phyloP scores from a whole-genome alignment of 2,797 vertebrate genomes.

The Rhincodon typus region DNA sequence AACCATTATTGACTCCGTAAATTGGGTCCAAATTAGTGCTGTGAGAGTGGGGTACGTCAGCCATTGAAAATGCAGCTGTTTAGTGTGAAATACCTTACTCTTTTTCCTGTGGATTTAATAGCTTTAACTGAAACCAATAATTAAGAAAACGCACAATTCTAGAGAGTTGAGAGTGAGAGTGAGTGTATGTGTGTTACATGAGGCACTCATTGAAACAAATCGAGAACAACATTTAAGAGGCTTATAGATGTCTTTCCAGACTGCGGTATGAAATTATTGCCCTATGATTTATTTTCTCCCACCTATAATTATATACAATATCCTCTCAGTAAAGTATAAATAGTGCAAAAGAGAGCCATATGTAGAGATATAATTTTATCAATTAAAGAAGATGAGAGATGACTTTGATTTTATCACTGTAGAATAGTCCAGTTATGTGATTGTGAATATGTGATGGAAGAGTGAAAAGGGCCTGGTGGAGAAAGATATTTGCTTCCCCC shows the following conservation, averaged over 20 bases:
- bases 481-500: too few relatives aligned
- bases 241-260: not conserved
- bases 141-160: not conserved
- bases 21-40: not conserved
- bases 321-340: not conserved
- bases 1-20: not conserved
- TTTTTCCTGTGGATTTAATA: not conserved
- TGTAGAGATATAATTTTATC: not conserved
- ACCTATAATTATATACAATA: not conserved
- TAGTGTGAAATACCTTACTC: not conserved
- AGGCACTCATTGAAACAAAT: not conserved
- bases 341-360: not conserved
- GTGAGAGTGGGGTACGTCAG: not conserved
- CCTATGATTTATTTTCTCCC: not conserved
- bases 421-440: not conserved
- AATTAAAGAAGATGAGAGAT: not conserved
- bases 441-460: not conserved
- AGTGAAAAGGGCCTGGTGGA: too few relatives aligned
- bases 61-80: not conserved
- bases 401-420: not conserved
- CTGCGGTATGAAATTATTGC: not conserved
- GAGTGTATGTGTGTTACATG: not conserved
- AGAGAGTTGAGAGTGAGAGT: not conserved
- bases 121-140: not conserved
- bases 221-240: not conserved